Evolutionary conservation across 2,113 vertebrate species (phyloP).

Genomic region (Cariama cristata): DNA sequence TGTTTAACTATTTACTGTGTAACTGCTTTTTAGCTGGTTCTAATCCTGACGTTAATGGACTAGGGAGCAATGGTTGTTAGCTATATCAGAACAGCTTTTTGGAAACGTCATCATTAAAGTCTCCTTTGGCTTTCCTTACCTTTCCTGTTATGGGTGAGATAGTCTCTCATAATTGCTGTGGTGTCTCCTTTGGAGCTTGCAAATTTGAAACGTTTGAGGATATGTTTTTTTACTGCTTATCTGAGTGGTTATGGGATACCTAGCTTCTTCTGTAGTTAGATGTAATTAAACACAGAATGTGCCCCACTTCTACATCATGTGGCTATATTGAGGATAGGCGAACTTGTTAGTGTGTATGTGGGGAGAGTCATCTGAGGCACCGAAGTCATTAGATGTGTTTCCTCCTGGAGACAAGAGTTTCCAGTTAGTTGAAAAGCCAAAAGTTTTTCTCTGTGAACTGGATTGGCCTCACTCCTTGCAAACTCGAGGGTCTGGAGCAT

Average conservation of each 20-base stretch:
- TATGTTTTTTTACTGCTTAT: not conserved
- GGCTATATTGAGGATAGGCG: not conserved
- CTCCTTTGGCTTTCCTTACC: not conserved
- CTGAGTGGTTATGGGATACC: not conserved
- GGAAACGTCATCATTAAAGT: accelerated
- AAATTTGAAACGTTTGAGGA: too few relatives aligned
- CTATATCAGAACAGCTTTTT: not conserved
- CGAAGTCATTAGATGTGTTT: not conserved
- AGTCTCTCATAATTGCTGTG: too few relatives aligned
- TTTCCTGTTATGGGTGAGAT: not conserved
- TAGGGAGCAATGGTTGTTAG: too few relatives aligned
- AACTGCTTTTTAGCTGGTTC: not conserved
- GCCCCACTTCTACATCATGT: accelerated
- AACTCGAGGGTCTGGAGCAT: too few relatives aligned
- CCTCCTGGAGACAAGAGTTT: not conserved
- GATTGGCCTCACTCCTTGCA: not conserved
- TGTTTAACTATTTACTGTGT: not conserved
- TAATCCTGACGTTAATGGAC: not conserved
- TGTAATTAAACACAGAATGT: too few relatives aligned
- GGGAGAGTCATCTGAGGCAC: not conserved
- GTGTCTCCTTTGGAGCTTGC: not conserved
- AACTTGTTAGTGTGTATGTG: not conserved
- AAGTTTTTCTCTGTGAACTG: not conserved
- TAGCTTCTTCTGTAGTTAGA: not conserved
- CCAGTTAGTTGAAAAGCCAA: not conserved